phyloP scores from a whole-genome alignment of 2,113 vertebrate species.

The Murina feae region DNA sequence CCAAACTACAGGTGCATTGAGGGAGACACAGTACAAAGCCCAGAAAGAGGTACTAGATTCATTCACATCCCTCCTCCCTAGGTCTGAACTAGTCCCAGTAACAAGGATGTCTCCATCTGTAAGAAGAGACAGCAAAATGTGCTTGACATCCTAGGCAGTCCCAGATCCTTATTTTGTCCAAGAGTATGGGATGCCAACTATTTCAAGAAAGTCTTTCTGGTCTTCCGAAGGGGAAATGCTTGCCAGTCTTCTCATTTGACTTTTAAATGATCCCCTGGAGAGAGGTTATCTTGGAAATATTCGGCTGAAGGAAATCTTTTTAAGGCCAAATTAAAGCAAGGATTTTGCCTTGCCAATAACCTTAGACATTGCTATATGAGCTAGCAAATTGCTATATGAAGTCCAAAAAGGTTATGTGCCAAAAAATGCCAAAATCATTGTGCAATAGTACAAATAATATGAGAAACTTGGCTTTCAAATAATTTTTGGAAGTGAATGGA shows the following conservation, averaged over 20 bases:
- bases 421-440: neutral
- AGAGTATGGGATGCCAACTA: neutral
- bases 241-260: neutral
- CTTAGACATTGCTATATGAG: neutral
- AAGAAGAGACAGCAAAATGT: neutral
- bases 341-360: neutral
- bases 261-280: slow-evolving; percentile 30
- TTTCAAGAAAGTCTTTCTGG: slow-evolving; percentile 13
- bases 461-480: neutral
- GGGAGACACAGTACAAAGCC: neutral
- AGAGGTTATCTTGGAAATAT: neutral
- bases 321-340: slow-evolving; percentile 28
- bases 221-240: neutral
- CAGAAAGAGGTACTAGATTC: neutral
- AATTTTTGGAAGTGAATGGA: neutral
- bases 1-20: neutral
- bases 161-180: neutral
- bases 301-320: neutral
- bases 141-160: neutral
- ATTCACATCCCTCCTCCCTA: neutral
- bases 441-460: neutral
- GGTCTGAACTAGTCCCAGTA: neutral
- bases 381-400: neutral
- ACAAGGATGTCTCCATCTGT: neutral
- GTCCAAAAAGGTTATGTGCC: neutral